A percentile compares a stretch with the other conserved stretches of the same genome.
These are phyloP conservation scores for Lethenteron camtschaticum DNA, from an alignment of 2,113 vertebrate genomes.

Conservation along the genomic window DNA sequence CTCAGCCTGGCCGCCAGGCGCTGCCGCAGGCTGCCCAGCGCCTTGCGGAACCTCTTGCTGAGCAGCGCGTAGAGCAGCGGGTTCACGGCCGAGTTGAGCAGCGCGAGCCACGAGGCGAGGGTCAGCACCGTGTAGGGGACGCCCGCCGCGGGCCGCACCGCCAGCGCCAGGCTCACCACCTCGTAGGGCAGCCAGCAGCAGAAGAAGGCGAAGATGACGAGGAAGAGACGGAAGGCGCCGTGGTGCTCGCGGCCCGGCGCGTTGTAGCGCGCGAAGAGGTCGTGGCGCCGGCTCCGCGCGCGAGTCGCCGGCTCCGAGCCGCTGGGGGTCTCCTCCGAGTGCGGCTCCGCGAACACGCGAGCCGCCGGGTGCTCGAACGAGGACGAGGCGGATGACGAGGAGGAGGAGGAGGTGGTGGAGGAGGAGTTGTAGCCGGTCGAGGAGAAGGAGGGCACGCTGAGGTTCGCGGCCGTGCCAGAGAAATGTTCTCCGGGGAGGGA, in stretches of 20 bases:
- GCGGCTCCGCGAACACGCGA: conserved; percentile 17
- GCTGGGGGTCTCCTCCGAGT: conserved; percentile 1
- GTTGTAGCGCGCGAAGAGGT: conserved; percentile 15
- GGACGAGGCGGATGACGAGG: too few relatives aligned
- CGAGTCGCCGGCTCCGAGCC: background rate
- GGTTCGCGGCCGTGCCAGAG: too few relatives aligned
- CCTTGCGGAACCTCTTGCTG: conserved; percentile 34
- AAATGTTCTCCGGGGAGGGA: background rate
- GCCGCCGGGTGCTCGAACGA: too few relatives aligned
- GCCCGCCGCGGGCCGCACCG: conserved; percentile 11
- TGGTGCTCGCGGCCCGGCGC: conserved; percentile 17
- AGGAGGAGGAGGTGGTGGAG: conserved; percentile 12
- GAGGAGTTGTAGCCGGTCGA: conserved; percentile 25
- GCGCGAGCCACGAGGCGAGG: conserved; percentile 31
- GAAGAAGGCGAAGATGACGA: conserved; percentile 34
- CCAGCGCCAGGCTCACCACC: conserved; percentile 26
- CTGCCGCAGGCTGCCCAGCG: conserved; percentile 17
- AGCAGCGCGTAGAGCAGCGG: conserved; percentile 38
- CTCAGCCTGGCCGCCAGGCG: conserved; percentile 2
- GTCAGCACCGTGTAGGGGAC: conserved; percentile 26
- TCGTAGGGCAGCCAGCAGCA: conserved; percentile 41
- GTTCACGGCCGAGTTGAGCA: conserved; percentile 42
- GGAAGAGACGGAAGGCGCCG: conserved; percentile 27
- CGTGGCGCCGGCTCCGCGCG: conserved; percentile 8
- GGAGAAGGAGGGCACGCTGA: conserved; percentile 15